phyloP scores from a whole-genome alignment of 2,888 invertebrate species.

The Polydrusus cervinus region DNA sequence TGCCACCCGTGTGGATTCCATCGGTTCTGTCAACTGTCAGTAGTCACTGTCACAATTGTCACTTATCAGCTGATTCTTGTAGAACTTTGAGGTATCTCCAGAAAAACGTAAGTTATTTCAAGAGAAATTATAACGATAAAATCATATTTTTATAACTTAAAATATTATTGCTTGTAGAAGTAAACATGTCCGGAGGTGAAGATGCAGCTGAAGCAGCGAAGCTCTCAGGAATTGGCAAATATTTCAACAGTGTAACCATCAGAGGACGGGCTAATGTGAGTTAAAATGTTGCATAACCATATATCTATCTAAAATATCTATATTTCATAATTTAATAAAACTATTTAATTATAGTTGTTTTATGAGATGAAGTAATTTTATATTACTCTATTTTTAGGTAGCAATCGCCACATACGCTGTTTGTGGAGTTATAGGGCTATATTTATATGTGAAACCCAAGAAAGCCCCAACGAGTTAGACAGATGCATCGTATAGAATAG shows the following conservation, averaged over 20 bases:
- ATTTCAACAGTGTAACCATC: slow-evolving; percentile 53
- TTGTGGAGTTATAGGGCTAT: slow-evolving; percentile 39
- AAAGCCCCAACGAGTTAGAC: slow-evolving; percentile 37
- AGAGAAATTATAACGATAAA: no score
- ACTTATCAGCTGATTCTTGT: no score
- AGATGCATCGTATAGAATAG: slow-evolving; percentile 1
- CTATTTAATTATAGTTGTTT: neutral
- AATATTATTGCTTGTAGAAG: neutral
- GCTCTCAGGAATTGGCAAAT: slow-evolving; percentile 45
- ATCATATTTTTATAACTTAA: neutral
- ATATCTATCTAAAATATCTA: neutral
- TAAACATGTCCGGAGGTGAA: slow-evolving; percentile 43
- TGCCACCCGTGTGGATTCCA: no score
- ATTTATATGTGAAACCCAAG: slow-evolving; percentile 49
- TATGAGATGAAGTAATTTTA: neutral
- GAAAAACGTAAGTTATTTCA: no score
- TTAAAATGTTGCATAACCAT: slow-evolving; percentile 44
- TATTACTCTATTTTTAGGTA: slow-evolving; percentile 38
- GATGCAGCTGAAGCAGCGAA: slow-evolving; percentile 54
- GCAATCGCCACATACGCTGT: slow-evolving; percentile 50
- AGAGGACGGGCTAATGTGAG: slow-evolving; percentile 55
- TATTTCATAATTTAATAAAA: neutral
- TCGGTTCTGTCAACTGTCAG: no score
- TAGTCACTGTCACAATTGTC: neutral
- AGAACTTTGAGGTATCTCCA: no score